A percentile compares a stretch with the other conserved stretches of the same genome.
phyloP scores from a whole-genome alignment of 2,888 invertebrate genomes.

The Lucinisca nassula region DNA sequence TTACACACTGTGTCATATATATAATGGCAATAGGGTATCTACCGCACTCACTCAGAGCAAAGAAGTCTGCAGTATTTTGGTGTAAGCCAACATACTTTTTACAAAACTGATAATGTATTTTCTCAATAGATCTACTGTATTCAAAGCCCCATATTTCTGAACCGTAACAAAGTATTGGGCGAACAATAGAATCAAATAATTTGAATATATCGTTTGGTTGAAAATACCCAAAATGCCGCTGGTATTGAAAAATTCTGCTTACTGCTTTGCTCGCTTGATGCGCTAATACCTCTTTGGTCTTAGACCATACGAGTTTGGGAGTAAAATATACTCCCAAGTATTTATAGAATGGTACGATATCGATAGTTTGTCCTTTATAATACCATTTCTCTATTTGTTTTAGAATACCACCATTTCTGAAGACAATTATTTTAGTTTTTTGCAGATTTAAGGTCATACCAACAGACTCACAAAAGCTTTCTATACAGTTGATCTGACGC shows the following conservation, averaged over 20 bases:
- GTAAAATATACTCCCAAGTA: slow-evolving; percentile 24
- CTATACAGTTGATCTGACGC: slow-evolving; percentile 20
- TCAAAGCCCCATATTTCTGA: slow-evolving; percentile 7
- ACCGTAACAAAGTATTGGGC: slow-evolving; percentile 3
- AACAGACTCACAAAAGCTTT: slow-evolving; percentile 5
- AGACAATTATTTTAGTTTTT: slow-evolving; percentile 25
- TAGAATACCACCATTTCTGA: slow-evolving; percentile 9
- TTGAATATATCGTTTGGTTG: neutral
- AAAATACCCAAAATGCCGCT: neutral
- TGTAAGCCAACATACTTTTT: slow-evolving; percentile 21
- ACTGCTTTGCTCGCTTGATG: slow-evolving; percentile 12
- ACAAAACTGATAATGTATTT: slow-evolving; percentile 37
- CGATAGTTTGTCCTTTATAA: neutral
- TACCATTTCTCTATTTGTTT: slow-evolving; percentile 19
- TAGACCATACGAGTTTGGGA: slow-evolving; percentile 16
- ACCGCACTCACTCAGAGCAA: slow-evolving; percentile 43
- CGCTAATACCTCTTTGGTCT: neutral
- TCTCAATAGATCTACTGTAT: neutral
- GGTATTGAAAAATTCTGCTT: neutral
- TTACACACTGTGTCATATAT: slow-evolving; percentile 12
- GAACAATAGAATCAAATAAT: slow-evolving; percentile 15
- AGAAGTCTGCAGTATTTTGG: slow-evolving; percentile 32
- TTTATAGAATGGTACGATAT: slow-evolving; percentile 23
- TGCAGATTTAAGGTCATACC: slow-evolving; percentile 32
- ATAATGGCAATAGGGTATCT: slow-evolving; percentile 4